Evolutionary conservation across 2,113 vertebrate species (phyloP).

Genomic region (Archilochus colubris): DNA sequence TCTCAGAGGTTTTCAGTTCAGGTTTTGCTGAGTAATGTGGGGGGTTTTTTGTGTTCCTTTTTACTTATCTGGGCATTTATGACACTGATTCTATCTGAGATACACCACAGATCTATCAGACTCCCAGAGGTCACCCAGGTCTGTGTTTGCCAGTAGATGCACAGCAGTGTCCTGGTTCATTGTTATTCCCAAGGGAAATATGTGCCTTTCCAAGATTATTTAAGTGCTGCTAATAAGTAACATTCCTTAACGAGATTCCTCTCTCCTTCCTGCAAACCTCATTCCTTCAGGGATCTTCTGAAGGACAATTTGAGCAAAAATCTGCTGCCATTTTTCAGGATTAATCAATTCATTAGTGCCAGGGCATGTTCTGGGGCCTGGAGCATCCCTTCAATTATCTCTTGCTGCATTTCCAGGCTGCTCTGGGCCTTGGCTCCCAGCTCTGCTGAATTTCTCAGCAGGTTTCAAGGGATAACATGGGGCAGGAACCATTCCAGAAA

Average conservation of each 20-base stretch:
- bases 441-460: neutral
- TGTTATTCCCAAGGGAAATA: neutral
- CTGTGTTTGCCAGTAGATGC: neutral
- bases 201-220: neutral
- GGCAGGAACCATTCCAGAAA: neutral
- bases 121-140: neutral
- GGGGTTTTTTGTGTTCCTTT: neutral
- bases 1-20: neutral
- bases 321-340: neutral
- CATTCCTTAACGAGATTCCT: neutral
- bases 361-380: neutral
- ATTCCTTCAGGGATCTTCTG: neutral
- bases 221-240: neutral
- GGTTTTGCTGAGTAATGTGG: neutral
- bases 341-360: constrained; percentile 23
- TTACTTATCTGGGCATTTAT: neutral
- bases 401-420: neutral
- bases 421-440: neutral
- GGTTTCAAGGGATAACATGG: neutral
- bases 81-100: neutral
- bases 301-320: constrained; percentile 22
- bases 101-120: neutral
- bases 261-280: neutral
- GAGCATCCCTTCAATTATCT: neutral
- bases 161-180: neutral